phyloP scores from a whole-genome alignment of 2,888 invertebrate species.

The Nomada ruficornis region DNA sequence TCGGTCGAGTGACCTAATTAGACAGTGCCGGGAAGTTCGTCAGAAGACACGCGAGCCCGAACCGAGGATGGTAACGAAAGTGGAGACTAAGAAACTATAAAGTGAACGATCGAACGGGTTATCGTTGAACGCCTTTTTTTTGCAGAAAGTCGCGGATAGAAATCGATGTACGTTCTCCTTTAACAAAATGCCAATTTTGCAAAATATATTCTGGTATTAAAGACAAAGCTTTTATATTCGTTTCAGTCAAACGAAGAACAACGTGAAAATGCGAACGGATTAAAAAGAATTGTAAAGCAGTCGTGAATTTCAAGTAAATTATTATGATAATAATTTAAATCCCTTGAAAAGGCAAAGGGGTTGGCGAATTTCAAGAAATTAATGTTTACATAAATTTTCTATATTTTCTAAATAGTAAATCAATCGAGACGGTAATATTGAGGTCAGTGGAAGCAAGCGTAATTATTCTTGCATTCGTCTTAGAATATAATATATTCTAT shows the following conservation, averaged over 20 bases:
- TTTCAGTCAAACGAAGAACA: background rate
- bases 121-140: conserved; percentile 35
- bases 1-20: conserved; percentile 56
- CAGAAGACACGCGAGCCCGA: conserved; percentile 22
- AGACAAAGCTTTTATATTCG: background rate
- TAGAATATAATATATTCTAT: no score
- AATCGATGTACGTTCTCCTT: background rate
- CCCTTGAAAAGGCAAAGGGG: no score
- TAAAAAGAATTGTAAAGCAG: background rate
- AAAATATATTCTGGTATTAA: no score
- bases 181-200: background rate
- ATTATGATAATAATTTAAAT: no score
- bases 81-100: conserved; percentile 6
- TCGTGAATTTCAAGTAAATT: no score
- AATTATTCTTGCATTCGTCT: no score
- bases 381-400: no score
- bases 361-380: no score
- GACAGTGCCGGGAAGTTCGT: conserved; percentile 42
- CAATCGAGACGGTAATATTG: no score
- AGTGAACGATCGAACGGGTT: conserved; percentile 23
- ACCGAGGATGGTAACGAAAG: conserved; percentile 15
- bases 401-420: no score
- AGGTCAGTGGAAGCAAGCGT: no score
- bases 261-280: background rate
- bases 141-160: background rate